Percentiles rank a stretch among this genome's conserved stretches.
Conservation (phyloP, 30 jellyfish, hydroid and myxozoan genomes). For the Mastigias papua region DNA sequence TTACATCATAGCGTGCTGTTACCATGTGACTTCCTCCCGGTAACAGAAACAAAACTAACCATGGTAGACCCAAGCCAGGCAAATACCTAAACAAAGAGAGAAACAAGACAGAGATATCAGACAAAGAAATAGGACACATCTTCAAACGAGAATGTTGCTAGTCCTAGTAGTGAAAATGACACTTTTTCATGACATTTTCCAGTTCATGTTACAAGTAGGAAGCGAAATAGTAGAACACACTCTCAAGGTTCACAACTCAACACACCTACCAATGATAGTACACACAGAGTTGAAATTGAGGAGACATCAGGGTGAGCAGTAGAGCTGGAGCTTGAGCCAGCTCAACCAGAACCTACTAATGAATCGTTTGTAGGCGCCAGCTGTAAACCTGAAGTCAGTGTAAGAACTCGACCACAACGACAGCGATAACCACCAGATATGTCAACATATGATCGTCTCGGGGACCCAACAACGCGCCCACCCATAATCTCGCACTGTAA, state of each 20-base stretch:
- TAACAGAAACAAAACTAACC: background rate
- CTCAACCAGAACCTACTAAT: background rate
- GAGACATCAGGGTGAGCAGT: background rate
- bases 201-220: background rate
- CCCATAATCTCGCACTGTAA: background rate
- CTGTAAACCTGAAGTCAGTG: background rate
- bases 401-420: background rate
- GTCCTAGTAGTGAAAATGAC: background rate
- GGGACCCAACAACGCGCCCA: background rate
- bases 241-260: background rate
- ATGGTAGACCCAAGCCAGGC: background rate
- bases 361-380: background rate
- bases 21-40: background rate
- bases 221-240: background rate
- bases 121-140: background rate
- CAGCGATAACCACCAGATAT: background rate
- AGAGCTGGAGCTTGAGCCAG: background rate
- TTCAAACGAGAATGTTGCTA: background rate
- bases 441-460: background rate
- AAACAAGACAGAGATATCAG: background rate
- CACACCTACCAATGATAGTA: background rate
- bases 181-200: background rate
- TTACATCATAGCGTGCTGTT: background rate
- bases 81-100: background rate
- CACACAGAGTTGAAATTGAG: background rate